These are phyloP conservation scores for Craseonycteris thonglongyai DNA, from an alignment of 2,113 vertebrate species.

Conservation along the genomic window DNA sequence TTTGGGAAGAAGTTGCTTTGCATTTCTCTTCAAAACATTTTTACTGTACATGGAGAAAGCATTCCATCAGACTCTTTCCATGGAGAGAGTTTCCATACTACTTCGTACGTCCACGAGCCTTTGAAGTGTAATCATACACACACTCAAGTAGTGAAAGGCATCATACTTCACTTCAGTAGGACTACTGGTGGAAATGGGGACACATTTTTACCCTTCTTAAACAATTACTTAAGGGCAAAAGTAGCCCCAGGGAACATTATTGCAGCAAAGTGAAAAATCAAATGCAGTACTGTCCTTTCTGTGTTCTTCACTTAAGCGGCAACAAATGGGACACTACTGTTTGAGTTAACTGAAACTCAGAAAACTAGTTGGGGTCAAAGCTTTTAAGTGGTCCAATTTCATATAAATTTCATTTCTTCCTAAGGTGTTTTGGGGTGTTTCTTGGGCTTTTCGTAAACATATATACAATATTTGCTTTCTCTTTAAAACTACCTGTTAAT, in stretches of 20 bases:
- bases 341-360: neutral
- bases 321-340: neutral
- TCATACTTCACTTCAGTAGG: neutral
- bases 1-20: neutral
- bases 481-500: neutral
- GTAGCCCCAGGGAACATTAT: neutral
- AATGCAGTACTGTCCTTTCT: neutral
- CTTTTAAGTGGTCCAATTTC: neutral
- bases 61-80: neutral
- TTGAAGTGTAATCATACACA: neutral
- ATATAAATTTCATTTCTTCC: neutral
- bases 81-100: neutral
- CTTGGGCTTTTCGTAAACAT: neutral
- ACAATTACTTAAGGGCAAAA: neutral
- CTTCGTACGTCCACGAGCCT: neutral
- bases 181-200: neutral
- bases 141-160: neutral
- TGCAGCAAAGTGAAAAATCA: neutral
- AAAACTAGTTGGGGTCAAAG: neutral
- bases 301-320: neutral
- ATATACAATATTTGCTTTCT: too few species aligned
- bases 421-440: neutral
- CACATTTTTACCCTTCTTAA: neutral
- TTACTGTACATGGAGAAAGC: neutral
- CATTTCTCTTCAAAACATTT: neutral